These are phyloP conservation scores for Odontamblyopus lacepedii DNA, from an alignment of 2,797 vertebrate genomes.

Conservation along the genomic window DNA sequence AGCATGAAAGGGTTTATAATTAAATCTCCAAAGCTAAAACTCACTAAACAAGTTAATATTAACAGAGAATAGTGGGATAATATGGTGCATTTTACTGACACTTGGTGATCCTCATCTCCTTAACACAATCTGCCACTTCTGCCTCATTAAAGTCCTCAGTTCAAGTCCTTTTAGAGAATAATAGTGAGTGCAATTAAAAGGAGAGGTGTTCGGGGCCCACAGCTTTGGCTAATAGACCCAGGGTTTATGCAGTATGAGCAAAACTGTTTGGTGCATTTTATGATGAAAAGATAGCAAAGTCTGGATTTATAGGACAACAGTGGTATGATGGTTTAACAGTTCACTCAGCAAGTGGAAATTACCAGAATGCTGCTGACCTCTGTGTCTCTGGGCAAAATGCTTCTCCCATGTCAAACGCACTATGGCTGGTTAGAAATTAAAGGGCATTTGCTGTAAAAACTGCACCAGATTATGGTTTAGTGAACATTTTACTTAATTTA, in stretches of 20 bases:
- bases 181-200: slow-evolving; percentile 56
- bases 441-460: not conserved
- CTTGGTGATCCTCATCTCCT: slow-evolving; percentile 14
- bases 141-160: slow-evolving; percentile 53
- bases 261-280: not conserved
- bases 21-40: not conserved
- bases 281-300: no score
- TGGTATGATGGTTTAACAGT: not conserved
- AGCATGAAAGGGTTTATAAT: slow-evolving; percentile 13
- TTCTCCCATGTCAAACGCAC: no score
- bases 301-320: no score
- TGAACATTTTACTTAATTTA: no score
- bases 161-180: slow-evolving; percentile 28
- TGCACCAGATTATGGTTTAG: not conserved
- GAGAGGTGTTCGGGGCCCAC: slow-evolving; percentile 9
- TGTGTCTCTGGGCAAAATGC: no score
- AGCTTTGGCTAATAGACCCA: slow-evolving; percentile 2
- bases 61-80: slow-evolving; percentile 25
- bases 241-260: not conserved
- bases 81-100: slow-evolving; percentile 25
- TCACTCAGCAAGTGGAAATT: not conserved
- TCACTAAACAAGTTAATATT: slow-evolving; percentile 24
- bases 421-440: no score
- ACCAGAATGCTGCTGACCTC: no score
- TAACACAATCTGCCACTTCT: slow-evolving; percentile 46